Evolutionary conservation across 2,797 vertebrate species (phyloP).

Genomic region (Vireo griseus): DNA sequence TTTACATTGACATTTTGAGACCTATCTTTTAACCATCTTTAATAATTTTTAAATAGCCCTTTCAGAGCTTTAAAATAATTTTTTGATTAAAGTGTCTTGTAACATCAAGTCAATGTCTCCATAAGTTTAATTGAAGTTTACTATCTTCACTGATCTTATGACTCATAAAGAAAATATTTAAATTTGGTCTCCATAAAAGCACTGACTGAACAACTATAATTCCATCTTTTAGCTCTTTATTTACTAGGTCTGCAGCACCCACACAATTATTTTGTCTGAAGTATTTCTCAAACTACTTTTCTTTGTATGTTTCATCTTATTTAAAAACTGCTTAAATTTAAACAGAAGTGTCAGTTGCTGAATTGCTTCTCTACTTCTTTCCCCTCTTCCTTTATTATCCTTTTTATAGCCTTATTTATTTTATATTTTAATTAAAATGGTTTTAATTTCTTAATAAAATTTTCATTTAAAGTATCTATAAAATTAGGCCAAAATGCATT

Average conservation of each 20-base stretch:
- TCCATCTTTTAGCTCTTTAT: not conserved
- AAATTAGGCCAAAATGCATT: not conserved
- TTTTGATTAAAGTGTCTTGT: constrained; percentile 22
- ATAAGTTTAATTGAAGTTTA: not conserved
- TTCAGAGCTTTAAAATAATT: constrained; percentile 7
- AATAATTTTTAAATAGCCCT: not conserved
- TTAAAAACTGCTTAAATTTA: not conserved
- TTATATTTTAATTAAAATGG: not conserved
- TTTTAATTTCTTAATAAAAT: not conserved
- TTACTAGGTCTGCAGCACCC: not conserved
- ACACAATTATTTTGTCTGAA: not conserved
- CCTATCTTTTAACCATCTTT: not conserved
- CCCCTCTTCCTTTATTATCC: not conserved
- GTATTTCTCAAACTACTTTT: not conserved
- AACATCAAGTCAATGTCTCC: not conserved
- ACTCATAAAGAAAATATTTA: not conserved
- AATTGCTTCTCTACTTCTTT: not conserved
- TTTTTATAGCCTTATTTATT: not conserved
- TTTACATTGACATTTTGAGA: constrained; percentile 24
- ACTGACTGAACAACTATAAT: not conserved
- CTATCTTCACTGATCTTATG: not conserved
- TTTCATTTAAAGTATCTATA: not conserved
- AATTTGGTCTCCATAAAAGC: not conserved
- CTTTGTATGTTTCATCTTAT: not conserved
- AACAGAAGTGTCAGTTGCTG: not conserved